Conservation (phyloP, 2,797 vertebrate species). For the Leptoclinus maculatus region DNA sequence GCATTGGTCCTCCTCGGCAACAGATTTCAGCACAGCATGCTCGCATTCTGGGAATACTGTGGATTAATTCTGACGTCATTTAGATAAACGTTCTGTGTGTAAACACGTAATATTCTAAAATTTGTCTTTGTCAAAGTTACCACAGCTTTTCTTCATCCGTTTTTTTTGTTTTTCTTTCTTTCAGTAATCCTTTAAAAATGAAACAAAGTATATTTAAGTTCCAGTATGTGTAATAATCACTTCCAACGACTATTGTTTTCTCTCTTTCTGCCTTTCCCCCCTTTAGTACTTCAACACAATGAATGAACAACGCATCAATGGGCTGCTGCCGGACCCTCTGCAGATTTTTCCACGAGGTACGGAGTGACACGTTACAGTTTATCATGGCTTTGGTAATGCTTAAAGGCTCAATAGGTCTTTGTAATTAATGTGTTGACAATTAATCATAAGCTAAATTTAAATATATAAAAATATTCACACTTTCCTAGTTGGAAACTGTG, state of each 20-base stretch:
- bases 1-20: slow-evolving; percentile 73
- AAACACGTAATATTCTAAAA: background rate
- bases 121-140: slow-evolving; percentile 1
- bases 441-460: slow-evolving; percentile 22
- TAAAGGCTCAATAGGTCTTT: slow-evolving; percentile 15
- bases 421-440: slow-evolving; percentile 24
- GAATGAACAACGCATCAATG: slow-evolving; percentile 95
- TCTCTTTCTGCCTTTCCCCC: slow-evolving; percentile 53
- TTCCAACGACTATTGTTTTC: background rate
- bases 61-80: slow-evolving; percentile 60
- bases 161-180: background rate
- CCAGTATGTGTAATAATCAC: background rate
- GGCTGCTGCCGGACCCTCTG: slow-evolving; percentile 93
- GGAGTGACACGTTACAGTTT: slow-evolving; percentile 26
- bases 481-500: background rate
- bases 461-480: slow-evolving; percentile 21
- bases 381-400: slow-evolving; percentile 9
- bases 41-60: slow-evolving; percentile 47
- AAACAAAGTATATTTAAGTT: slow-evolving; percentile 4
- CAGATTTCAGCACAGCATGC: slow-evolving; percentile 77
- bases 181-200: background rate
- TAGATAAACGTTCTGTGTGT: slow-evolving; percentile 44
- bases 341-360: slow-evolving; percentile 99
- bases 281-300: slow-evolving; percentile 95
- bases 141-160: slow-evolving; percentile 3